These are phyloP conservation scores for Allenopithecus nigroviridis DNA, from an alignment of 2,797 vertebrate genomes.

Conservation along the genomic window DNA sequence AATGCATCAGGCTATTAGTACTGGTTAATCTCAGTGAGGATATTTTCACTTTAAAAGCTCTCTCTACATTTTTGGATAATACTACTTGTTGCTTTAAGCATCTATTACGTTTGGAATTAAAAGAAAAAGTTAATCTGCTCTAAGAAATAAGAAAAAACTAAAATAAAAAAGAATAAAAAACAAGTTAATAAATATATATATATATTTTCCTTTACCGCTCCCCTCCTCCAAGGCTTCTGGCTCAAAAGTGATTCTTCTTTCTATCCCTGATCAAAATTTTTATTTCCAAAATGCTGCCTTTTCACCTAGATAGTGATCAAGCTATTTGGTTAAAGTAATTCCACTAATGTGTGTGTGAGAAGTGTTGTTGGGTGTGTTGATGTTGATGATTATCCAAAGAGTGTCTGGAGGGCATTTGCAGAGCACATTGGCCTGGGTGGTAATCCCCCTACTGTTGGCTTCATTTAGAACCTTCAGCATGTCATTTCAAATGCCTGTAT, in stretches of 20 bases:
- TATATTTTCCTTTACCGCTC: background rate
- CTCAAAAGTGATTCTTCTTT: background rate
- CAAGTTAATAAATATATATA: background rate
- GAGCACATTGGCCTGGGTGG: background rate
- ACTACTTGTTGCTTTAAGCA: background rate
- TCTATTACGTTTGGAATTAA: background rate
- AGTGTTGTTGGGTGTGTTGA: background rate
- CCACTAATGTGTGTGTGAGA: background rate
- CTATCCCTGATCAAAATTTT: background rate
- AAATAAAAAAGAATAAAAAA: background rate
- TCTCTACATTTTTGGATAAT: background rate
- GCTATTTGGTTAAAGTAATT: background rate
- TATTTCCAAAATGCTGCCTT: background rate
- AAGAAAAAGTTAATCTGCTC: background rate
- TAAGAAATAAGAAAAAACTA: background rate
- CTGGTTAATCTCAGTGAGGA: background rate
- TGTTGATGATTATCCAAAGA: background rate
- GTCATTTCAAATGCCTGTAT: background rate
- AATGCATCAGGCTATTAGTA: background rate
- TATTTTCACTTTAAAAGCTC: background rate
- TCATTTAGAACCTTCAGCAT: background rate
- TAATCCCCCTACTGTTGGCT: background rate
- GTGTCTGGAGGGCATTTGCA: background rate
- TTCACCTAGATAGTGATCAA: background rate
- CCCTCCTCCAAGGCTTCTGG: background rate